Conservation (phyloP, 2,113 vertebrate species). For the Larimichthys polyactis region DNA sequence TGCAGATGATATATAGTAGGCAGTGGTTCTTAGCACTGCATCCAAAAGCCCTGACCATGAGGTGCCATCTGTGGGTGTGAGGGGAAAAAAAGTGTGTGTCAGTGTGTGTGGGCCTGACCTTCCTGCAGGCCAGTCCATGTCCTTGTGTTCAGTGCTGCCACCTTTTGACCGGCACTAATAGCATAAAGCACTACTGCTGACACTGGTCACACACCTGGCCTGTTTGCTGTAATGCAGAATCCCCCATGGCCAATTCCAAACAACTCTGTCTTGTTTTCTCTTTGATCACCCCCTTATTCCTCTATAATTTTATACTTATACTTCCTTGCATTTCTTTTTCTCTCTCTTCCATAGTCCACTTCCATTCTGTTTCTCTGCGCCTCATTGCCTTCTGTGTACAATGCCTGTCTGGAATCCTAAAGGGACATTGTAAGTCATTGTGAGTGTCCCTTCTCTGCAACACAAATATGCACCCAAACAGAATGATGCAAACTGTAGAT, state of each 20-base stretch:
- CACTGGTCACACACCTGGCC: constrained; percentile 43
- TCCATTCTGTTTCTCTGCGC: neutral
- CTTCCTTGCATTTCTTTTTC: neutral
- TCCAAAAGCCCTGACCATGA: neutral
- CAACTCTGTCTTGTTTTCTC: neutral
- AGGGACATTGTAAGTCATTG: neutral
- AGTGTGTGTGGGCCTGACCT: constrained; percentile 35
- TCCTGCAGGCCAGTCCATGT: constrained; percentile 31
- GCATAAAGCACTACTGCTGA: constrained; percentile 35
- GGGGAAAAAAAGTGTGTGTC: neutral
- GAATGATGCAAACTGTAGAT: constrained; percentile 3
- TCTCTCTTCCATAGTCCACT: neutral
- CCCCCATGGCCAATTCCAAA: constrained; percentile 26
- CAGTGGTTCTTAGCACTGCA: constrained; percentile 12
- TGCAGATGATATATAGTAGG: constrained; percentile 22
- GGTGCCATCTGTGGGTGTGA: constrained; percentile 4
- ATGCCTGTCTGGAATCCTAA: constrained; percentile 34
- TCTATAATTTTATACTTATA: constrained; percentile 3
- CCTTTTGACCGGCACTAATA: constrained; percentile 59
- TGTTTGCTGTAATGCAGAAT: constrained; percentile 14
- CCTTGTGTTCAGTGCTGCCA: constrained; percentile 44
- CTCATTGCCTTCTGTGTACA: neutral
- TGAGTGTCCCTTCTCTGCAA: neutral
- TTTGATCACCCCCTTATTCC: constrained; percentile 9
- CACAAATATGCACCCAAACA: constrained; percentile 6